phyloP scores from a whole-genome alignment of 2,113 vertebrate species.

The Fregetta grallaria region DNA sequence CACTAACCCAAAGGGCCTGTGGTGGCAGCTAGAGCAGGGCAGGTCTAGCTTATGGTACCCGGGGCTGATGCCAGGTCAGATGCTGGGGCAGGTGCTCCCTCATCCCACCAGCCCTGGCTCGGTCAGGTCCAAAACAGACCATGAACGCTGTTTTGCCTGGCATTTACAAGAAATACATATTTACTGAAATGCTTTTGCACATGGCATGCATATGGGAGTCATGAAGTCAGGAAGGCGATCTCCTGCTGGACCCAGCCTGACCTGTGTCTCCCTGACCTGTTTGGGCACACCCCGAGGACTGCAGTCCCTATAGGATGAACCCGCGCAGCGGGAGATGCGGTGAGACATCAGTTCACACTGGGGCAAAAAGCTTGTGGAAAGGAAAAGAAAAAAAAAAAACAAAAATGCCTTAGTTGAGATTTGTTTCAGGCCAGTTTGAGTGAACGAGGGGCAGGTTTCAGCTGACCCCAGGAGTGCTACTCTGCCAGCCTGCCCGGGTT shows the following conservation, averaged over 20 bases:
- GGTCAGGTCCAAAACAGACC: not conserved
- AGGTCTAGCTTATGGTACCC: not conserved
- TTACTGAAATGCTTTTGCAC: not conserved
- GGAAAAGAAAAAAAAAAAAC: not conserved
- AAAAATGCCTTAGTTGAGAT: not conserved
- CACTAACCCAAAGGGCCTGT: not conserved
- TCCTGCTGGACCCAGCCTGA: not conserved
- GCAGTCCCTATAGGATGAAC: not conserved
- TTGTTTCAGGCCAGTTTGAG: not conserved
- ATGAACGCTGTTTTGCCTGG: not conserved
- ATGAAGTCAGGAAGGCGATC: rapidly evolving
- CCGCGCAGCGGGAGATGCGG: not conserved
- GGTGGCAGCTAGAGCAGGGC: not conserved
- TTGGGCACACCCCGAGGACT: not conserved
- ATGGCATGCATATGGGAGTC: rapidly evolving
- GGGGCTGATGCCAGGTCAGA: not conserved
- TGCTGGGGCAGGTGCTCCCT: not conserved
- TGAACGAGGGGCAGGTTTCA: not conserved
- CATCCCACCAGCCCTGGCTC: not conserved
- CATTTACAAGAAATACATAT: not conserved
- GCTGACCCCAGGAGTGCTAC: not conserved
- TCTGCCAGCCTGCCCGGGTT: not conserved
- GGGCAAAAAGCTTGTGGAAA: not conserved
- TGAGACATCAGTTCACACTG: not conserved
- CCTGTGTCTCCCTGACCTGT: rapidly evolving